Evolutionary conservation across 2,113 vertebrate genomes (phyloP).

Genomic region (Phalacrocorax brasilianus): DNA sequence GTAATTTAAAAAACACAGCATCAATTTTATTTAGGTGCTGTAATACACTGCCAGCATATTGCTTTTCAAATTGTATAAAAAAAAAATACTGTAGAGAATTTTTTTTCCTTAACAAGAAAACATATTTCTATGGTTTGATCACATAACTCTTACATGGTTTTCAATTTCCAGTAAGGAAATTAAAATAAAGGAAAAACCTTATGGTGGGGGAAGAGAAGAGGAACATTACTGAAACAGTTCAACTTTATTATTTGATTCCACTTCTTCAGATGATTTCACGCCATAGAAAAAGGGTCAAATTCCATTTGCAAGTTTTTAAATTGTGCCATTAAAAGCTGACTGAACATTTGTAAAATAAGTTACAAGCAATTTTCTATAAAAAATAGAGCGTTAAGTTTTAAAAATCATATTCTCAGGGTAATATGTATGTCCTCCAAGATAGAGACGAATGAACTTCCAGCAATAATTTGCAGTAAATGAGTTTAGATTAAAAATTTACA

Average conservation of each 20-base stretch:
- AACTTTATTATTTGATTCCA: constrained; percentile 18
- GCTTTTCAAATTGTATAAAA: background rate
- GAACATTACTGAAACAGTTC: constrained; percentile 18
- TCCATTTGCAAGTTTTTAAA: constrained; percentile 44
- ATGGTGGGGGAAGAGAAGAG: background rate
- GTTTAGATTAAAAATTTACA: background rate
- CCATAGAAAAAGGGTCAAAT: constrained; percentile 22
- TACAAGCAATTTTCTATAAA: constrained; percentile 43
- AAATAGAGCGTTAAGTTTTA: constrained; percentile 37
- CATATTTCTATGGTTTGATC: constrained; percentile 1
- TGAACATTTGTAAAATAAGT: constrained; percentile 40
- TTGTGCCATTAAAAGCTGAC: constrained; percentile 33
- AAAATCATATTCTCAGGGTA: constrained; percentile 19
- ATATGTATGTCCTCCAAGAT: background rate
- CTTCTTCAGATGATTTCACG: constrained; percentile 14
- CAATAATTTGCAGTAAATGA: background rate
- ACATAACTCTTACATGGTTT: constrained; percentile 22
- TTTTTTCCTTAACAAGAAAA: constrained; percentile 10
- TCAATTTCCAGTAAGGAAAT: constrained; percentile 48
- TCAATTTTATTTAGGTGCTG: background rate
- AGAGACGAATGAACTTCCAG: constrained; percentile 1
- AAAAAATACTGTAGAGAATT: background rate
- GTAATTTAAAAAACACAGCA: background rate
- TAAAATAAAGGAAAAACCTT: constrained; percentile 31
- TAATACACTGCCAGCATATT: background rate